Base-by-base conservation (phyloP, 2,888 invertebrate genomes). In the Pachymerium ferrugineum region DNA sequence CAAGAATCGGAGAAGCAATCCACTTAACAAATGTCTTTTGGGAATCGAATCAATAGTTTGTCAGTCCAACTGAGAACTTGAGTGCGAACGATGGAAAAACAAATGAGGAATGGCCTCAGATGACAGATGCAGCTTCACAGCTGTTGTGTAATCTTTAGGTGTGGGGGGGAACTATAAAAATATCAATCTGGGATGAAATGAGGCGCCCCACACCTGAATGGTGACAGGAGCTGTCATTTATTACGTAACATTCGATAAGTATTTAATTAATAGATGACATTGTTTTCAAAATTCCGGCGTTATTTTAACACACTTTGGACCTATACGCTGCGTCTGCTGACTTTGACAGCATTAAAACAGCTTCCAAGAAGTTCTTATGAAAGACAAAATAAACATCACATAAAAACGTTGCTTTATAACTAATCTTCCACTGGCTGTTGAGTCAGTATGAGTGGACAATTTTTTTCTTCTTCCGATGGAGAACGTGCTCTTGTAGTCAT, bases 31-130 rank as follows among this genome's bases (percentile, higher is more conserved):
- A 62, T 62, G 28, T 10, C 62, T 14, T 62, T 14, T 3, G 62
- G 28, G 62, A 62, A 62, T 62, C 62, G 22, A 62, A 62, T 62
- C 62, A 62, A 62, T 62, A 62, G 10, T 62, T 62, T 62, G 62
- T 62, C 62, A 62, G 62, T 62, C 38, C 62, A 10, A 14, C 25
- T 12, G 25, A 62, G n/a, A n/a, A n/a, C n/a, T n/a, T n/a, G n/a
- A n/a, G n/a, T 62, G 47, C 16, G 22, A 8, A 25, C 10, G n/a
- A n/a, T n/a, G 10, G 62, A 62, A 62, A 62, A 62, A 62, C 62
- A 62, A 54, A 62, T 62, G 62, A 62, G 22, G 22, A 62, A 62
- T 28, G 28, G 62, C 28, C n/a, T 62, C 62, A 62, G 28, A 62
- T 25, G 62, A 62, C 62, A 62, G 28, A 62, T 62, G 62, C 22